Conservation (phyloP, 2,888 invertebrate species). For the Stenoptilia bipunctidactyla region DNA sequence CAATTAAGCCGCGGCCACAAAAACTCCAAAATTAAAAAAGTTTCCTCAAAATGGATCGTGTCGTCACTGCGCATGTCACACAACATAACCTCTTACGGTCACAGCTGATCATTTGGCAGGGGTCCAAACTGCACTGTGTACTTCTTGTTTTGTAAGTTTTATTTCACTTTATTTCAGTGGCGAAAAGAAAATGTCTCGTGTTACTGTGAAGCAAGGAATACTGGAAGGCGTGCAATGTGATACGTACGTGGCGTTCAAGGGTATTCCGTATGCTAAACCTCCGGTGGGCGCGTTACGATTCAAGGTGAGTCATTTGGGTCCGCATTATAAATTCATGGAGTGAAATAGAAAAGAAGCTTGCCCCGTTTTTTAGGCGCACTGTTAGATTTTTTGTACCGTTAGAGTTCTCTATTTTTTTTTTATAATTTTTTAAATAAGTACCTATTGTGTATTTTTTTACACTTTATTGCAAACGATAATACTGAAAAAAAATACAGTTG, state of each 20-base stretch:
- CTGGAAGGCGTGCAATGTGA: constrained; percentile 39
- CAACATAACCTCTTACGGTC: not conserved
- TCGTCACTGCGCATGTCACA: constrained; percentile 7
- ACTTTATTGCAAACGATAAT: too few relatives aligned
- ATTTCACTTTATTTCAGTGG: not conserved
- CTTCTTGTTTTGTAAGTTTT: not conserved
- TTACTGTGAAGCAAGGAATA: constrained; percentile 38
- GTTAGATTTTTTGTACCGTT: too few relatives aligned
- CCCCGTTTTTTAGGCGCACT: too few relatives aligned
- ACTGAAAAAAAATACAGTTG: too few relatives aligned
- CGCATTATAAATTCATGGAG: too few relatives aligned
- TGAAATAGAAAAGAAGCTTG: too few relatives aligned
- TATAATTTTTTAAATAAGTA: too few relatives aligned
- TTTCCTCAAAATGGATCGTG: constrained; percentile 5
- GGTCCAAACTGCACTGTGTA: constrained; percentile 6
- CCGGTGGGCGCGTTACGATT: constrained; percentile 71
- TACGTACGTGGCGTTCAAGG: constrained; percentile 55
- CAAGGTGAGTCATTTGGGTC: constrained; percentile 62
- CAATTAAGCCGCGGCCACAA: too few relatives aligned
- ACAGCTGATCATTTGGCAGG: constrained; percentile 11
- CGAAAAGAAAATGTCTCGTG: constrained; percentile 29
- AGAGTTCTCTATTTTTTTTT: too few relatives aligned
- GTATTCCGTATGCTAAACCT: constrained; percentile 73
- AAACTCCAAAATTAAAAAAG: too few relatives aligned
- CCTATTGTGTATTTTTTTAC: too few relatives aligned